Percentiles rank a stretch among this genome's conserved stretches.
Evolutionary conservation across 1,140 invertebrate species (phyloP).

Genomic region (Neodiprion lecontei): DNA sequence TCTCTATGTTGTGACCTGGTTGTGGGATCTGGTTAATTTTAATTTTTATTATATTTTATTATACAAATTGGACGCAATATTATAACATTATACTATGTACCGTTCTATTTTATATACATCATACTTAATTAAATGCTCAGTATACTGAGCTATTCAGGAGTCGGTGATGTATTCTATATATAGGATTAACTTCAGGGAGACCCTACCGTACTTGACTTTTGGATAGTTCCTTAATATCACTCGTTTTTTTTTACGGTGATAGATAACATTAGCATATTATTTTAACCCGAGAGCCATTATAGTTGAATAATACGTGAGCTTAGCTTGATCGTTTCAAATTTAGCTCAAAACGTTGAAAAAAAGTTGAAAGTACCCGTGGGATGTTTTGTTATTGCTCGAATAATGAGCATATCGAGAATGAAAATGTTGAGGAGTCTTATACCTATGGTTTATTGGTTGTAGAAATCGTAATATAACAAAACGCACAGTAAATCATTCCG

Average conservation of each 20-base stretch:
- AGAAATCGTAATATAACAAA: too few relatives aligned
- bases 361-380: too few relatives aligned
- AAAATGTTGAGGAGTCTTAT: too few relatives aligned
- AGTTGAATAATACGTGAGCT: too few relatives aligned
- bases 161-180: neutral
- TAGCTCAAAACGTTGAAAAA: too few relatives aligned
- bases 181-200: too few relatives aligned
- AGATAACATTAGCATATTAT: neutral
- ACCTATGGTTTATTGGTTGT: too few relatives aligned
- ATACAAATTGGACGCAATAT: neutral
- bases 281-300: neutral
- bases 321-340: too few relatives aligned
- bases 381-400: too few relatives aligned
- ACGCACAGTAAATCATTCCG: too few relatives aligned
- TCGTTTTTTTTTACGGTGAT: neutral
- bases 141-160: neutral
- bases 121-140: constrained; percentile 7
- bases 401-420: too few relatives aligned
- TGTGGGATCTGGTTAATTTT: constrained; percentile 30
- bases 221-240: neutral
- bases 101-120: neutral
- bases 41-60: constrained; percentile 8
- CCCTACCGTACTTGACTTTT: too few relatives aligned
- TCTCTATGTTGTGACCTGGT: constrained; percentile 22
- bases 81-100: neutral